Base-by-base conservation (phyloP, 2,888 invertebrate genomes). In the Oscheius sp. region DNA sequence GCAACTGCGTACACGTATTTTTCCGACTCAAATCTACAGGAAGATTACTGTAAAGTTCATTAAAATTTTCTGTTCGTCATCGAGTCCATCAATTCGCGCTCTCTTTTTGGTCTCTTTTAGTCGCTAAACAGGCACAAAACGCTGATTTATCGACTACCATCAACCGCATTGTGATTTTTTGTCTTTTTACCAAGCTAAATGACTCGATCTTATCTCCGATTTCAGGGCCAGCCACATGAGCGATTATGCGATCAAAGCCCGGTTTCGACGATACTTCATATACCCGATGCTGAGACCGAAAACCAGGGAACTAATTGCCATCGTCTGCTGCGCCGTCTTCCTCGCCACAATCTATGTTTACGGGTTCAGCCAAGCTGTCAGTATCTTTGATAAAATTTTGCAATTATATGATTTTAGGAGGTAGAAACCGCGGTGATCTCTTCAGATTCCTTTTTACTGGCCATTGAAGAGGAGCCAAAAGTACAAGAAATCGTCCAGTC, bases 221-320 rank as follows among this genome's bases (percentile, higher is more conserved):
- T 68, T 63, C 47, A 63, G 63, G 63, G 63, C 10, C 63, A 33
- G 63, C n/a, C 5, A 13, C 21, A 68, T 68, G 68, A 55, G 55
- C 68, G 68, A 68, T 42, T 68, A 21, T 33, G 35, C 42, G 9
- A 33, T 55, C 55, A 68, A 68, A 55, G 42, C 55, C 55, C 3
- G 7, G 7, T 42, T 42, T 7, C 68, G 68, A 13, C 68, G 68
- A n/a, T 55, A 68, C 53, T 35, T 68, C n/a, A 55, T 68, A 11
- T 68, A 68, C 33, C 68, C 68, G n/a, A 68, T 68, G 68, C 4
- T 68, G 5, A 29, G 68, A 21, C 68, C 68, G 2, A 68, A 68
- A 68, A 21, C 53, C 2, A 53, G 21, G 42, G 68, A 68, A 42
- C n/a, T 53, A 13, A 32, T 33, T n/a, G n/a, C 53, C n/a, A 42